A percentile compares a stretch with the other conserved stretches of the same genome.
These are phyloP conservation scores for Scrobipalpa atriplicella DNA, from an alignment of 2,888 invertebrate species.

Conservation along the genomic window DNA sequence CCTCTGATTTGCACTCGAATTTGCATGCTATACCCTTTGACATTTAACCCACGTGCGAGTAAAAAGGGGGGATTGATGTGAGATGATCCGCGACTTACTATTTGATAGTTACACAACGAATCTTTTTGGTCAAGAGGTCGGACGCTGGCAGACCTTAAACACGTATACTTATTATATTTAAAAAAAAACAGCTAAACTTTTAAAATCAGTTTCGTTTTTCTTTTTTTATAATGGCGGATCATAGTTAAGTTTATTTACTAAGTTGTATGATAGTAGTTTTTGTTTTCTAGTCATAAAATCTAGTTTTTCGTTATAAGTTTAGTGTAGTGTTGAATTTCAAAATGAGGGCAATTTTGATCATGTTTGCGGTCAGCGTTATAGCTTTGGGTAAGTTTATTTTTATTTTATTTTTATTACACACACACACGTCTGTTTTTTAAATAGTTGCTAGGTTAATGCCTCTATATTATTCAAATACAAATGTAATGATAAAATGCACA, in stretches of 20 bases:
- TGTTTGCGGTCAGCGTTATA: background rate
- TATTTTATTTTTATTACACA: no score
- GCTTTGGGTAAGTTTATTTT: background rate
- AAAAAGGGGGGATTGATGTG: background rate
- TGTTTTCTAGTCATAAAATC: conserved; percentile 2
- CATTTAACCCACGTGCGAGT: conserved; percentile 3
- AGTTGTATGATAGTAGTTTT: background rate
- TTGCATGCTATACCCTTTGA: background rate
- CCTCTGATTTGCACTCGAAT: background rate
- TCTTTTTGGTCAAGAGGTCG: background rate
- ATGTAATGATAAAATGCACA: no score
- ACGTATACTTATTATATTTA: no score
- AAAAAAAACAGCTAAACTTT: background rate
- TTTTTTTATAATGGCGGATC: background rate
- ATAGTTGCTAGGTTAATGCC: no score
- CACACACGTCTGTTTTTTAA: no score
- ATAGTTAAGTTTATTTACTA: background rate
- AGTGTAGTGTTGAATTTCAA: conserved; percentile 1
- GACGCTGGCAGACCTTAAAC: background rate
- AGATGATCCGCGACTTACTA: background rate
- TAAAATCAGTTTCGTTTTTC: background rate
- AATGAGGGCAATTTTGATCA: background rate
- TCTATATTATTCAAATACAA: no score
- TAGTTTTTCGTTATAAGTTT: background rate
- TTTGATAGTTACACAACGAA: background rate